phyloP scores from a whole-genome alignment of 1,140 invertebrate genomes.

The Watersipora subatra region DNA sequence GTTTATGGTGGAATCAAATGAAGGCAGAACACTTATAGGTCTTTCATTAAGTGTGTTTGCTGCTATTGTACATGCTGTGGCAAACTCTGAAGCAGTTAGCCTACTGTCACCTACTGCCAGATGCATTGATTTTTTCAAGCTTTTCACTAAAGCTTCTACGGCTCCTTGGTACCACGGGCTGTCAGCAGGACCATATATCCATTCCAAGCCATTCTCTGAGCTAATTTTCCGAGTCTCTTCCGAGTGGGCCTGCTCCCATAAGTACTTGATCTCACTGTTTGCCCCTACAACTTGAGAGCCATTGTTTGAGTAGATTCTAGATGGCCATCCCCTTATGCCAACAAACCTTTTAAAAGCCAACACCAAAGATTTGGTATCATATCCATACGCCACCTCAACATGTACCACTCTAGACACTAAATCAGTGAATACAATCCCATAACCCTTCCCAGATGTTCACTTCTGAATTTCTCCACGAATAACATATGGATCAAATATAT shows the following conservation, averaged over 20 bases:
- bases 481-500: constrained; percentile 1
- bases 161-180: background rate
- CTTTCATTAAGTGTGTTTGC: background rate
- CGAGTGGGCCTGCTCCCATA: background rate
- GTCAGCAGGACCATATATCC: background rate
- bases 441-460: constrained; percentile 3
- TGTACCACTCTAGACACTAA: constrained; percentile 2
- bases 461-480: constrained; percentile 3
- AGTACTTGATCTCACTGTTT: background rate
- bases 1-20: background rate
- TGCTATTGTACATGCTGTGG: background rate
- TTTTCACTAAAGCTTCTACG: background rate
- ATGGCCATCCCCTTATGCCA: background rate
- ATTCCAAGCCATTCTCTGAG: background rate
- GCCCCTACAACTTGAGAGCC: constrained; percentile 4
- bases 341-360: background rate
- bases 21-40: background rate
- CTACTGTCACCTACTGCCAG: too few relatives aligned
- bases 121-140: background rate
- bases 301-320: background rate
- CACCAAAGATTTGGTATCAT: constrained; percentile 3
- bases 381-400: background rate
- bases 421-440: constrained; percentile 5
- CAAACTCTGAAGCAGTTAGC: background rate
- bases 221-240: background rate